Conservation (phyloP, 2,113 vertebrate genomes). For the Odobenus rosmarus region DNA sequence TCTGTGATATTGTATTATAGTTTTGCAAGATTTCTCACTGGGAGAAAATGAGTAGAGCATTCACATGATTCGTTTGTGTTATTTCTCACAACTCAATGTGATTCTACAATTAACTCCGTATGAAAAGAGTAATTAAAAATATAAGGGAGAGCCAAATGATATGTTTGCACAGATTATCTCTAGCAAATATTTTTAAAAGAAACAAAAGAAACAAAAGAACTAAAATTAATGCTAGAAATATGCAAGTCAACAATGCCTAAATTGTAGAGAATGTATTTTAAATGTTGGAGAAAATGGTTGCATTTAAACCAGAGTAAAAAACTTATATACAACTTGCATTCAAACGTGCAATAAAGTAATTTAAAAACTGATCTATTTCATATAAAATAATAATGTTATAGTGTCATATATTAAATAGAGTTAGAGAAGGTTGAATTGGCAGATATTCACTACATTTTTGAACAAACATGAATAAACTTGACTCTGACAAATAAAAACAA, state of each 20-base stretch:
- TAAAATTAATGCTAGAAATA: conserved; percentile 86
- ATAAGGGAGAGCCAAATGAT: conserved; percentile 80
- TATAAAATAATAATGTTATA: conserved; percentile 79
- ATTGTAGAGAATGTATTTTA: conserved; percentile 78
- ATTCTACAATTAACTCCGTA: background rate
- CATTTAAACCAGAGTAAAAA: conserved; percentile 84
- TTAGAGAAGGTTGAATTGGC: background rate
- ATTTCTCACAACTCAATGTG: background rate
- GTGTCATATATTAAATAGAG: conserved; percentile 78
- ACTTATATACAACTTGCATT: conserved; percentile 79
- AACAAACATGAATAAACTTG: conserved; percentile 22
- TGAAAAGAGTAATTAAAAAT: conserved; percentile 68
- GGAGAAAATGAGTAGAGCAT: background rate
- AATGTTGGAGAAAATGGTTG: conserved; percentile 82
- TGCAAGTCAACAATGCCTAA: conserved; percentile 83
- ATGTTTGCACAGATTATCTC: conserved; percentile 75
- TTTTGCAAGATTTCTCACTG: background rate
- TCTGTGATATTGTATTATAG: background rate
- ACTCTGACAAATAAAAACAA: background rate
- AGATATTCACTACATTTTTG: conserved; percentile 43
- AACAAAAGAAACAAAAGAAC: conserved; percentile 83
- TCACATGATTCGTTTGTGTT: background rate
- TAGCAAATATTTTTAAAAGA: conserved; percentile 82
- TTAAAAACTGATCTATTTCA: conserved; percentile 82
- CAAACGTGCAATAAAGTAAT: conserved; percentile 81